phyloP scores from a whole-genome alignment of 1,140 invertebrate species.

The Ectropis grisescens region DNA sequence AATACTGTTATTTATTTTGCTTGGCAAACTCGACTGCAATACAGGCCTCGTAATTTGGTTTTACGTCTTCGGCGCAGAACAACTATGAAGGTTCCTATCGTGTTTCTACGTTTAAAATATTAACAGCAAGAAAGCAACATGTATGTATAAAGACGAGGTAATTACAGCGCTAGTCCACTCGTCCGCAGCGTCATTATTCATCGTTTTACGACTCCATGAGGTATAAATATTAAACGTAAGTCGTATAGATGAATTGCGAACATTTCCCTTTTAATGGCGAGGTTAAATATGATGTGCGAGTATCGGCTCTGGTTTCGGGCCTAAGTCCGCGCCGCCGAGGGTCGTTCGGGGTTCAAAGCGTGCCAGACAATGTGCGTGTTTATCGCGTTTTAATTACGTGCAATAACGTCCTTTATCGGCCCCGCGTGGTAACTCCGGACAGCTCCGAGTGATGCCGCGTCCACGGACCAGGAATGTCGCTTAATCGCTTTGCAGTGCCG shows the following conservation, averaged over 20 bases:
- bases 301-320: slow-evolving; percentile 35
- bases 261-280: slow-evolving; percentile 67
- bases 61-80: slow-evolving; percentile 28
- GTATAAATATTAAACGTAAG: slow-evolving; percentile 67
- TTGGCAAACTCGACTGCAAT: slow-evolving; percentile 13
- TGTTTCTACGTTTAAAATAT: slow-evolving; percentile 41
- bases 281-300: slow-evolving; percentile 59
- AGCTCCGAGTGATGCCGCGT: neutral
- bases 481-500: slow-evolving; percentile 57
- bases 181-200: slow-evolving; percentile 66
- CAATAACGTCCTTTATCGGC: slow-evolving; percentile 40
- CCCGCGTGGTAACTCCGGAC: slow-evolving; percentile 4
- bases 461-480: slow-evolving; percentile 42
- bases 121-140: slow-evolving; percentile 54
- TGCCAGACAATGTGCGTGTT: slow-evolving; percentile 34
- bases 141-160: slow-evolving; percentile 57
- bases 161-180: slow-evolving; percentile 64
- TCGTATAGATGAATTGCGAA: slow-evolving; percentile 67
- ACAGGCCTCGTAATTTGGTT: slow-evolving; percentile 25
- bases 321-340: slow-evolving; percentile 25
- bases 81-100: slow-evolving; percentile 31
- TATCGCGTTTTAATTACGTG: slow-evolving; percentile 54
- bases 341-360: slow-evolving; percentile 38
- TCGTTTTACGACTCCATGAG: slow-evolving; percentile 65
- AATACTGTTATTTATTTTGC: slow-evolving; percentile 19